These are phyloP conservation scores for Ctena decussata DNA, from an alignment of 2,888 invertebrate species.

Conservation along the genomic window DNA sequence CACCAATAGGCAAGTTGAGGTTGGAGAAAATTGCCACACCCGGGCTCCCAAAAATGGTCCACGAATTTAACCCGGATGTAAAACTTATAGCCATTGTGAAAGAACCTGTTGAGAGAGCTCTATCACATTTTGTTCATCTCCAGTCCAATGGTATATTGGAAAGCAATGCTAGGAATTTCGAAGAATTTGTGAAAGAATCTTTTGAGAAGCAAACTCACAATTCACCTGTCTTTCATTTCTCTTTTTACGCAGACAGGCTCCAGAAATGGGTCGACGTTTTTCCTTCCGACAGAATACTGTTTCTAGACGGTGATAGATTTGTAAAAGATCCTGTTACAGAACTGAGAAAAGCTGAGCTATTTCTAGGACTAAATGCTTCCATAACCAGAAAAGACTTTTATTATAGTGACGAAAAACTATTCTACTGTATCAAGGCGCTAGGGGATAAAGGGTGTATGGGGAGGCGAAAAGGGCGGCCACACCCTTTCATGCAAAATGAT, in stretches of 20 bases:
- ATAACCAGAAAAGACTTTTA: neutral
- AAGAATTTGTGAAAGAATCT: neutral
- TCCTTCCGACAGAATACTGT: neutral
- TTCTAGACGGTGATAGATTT: neutral
- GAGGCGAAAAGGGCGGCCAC: neutral
- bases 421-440: neutral
- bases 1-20: neutral
- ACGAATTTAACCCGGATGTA: neutral
- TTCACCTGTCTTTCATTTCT: neutral
- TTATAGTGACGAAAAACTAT: neutral
- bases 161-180: neutral
- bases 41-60: neutral
- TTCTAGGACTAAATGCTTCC: neutral
- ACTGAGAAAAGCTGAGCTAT: neutral
- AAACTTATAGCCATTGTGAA: neutral
- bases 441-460: neutral
- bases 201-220: neutral
- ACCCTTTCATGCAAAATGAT: neutral
- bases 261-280: neutral
- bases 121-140: neutral
- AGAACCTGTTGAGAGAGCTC: neutral
- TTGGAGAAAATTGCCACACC: neutral
- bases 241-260: neutral
- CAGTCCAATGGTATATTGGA: no score
- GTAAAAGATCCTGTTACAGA: neutral